Percentiles rank a stretch among this genome's conserved stretches.
phyloP scores from a whole-genome alignment of 2,797 vertebrate genomes.

The Spheniscus humboldti region DNA sequence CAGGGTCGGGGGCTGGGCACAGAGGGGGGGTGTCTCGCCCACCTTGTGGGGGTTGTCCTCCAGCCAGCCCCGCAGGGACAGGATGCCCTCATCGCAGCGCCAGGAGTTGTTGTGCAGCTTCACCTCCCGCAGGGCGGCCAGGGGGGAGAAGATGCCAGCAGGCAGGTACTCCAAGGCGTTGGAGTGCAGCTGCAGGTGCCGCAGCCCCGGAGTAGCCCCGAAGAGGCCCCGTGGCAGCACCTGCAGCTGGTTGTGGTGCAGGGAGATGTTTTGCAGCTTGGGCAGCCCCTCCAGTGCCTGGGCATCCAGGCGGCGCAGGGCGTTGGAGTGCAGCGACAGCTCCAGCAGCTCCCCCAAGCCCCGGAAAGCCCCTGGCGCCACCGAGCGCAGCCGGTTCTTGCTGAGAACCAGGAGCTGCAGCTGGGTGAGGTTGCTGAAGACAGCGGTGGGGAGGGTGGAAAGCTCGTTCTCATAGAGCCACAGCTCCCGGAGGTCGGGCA shows the following conservation, averaged over 20 bases:
- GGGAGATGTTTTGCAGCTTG: conserved; percentile 85
- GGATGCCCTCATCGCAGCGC: conserved; percentile 84
- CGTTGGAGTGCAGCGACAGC: conserved; percentile 88
- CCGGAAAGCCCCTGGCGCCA: conserved; percentile 79
- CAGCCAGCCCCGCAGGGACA: conserved; percentile 85
- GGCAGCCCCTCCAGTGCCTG: conserved; percentile 78
- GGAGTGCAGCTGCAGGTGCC: conserved; percentile 82
- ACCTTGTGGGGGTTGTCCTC: conserved; percentile 71
- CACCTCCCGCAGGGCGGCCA: conserved; percentile 74
- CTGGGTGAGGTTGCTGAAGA: conserved; percentile 83
- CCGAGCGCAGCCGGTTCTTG: conserved; percentile 79
- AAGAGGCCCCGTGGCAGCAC: conserved; percentile 79
- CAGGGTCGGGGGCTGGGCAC: conserved; percentile 72
- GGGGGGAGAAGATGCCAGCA: conserved; percentile 73
- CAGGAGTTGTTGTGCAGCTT: conserved; percentile 88
- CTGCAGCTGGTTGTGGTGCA: conserved; percentile 85
- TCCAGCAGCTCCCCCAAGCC: conserved; percentile 82
- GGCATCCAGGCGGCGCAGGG: conserved; percentile 74
- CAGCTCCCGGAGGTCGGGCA: conserved; percentile 78
- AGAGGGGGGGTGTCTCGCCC: conserved; percentile 71
- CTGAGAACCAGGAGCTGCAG: conserved; percentile 86
- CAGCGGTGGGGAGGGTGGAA: conserved; percentile 72
- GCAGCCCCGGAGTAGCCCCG: conserved; percentile 65
- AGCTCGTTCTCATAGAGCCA: conserved; percentile 92
- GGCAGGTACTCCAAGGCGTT: conserved; percentile 85